Conservation (phyloP, 2,888 invertebrate species). For the Belgica antarctica region DNA sequence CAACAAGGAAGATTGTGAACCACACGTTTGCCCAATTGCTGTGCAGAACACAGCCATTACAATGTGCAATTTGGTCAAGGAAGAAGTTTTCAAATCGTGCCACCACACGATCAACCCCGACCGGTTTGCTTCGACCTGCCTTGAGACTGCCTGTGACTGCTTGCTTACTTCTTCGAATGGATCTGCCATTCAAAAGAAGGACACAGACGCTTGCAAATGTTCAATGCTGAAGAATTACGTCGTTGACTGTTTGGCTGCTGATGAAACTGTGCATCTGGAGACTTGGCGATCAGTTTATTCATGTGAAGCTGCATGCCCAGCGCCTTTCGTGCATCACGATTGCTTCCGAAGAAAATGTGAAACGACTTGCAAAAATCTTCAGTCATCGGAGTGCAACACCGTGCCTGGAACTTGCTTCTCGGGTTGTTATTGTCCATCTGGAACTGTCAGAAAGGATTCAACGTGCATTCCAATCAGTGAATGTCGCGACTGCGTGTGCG, state of each 20-base stretch:
- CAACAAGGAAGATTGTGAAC: slow-evolving; percentile 59
- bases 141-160: slow-evolving; percentile 75
- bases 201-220: slow-evolving; percentile 64
- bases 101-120: slow-evolving; percentile 64
- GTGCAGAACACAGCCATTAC: slow-evolving; percentile 65
- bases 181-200: slow-evolving; percentile 48
- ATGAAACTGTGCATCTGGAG: slow-evolving; percentile 63
- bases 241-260: slow-evolving; percentile 68
- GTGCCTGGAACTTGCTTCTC: slow-evolving; percentile 70
- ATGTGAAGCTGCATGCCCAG: slow-evolving; percentile 71
- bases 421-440: slow-evolving; percentile 82
- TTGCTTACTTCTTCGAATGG: slow-evolving; percentile 59
- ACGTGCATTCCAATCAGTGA: slow-evolving; percentile 68
- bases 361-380: slow-evolving; percentile 67
- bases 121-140: slow-evolving; percentile 68
- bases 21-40: slow-evolving; percentile 62
- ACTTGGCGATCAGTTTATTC: slow-evolving; percentile 70
- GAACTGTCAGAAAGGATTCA: slow-evolving; percentile 65
- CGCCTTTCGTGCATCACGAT: slow-evolving; percentile 77
- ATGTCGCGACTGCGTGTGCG: slow-evolving; percentile 75
- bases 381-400: slow-evolving; percentile 62
- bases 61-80: slow-evolving; percentile 66
- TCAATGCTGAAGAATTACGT: slow-evolving; percentile 67
- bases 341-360: slow-evolving; percentile 79
- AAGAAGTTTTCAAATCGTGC: slow-evolving; percentile 66